Conservation (phyloP, 2,888 invertebrate genomes). For the Rotaria macrura region DNA sequence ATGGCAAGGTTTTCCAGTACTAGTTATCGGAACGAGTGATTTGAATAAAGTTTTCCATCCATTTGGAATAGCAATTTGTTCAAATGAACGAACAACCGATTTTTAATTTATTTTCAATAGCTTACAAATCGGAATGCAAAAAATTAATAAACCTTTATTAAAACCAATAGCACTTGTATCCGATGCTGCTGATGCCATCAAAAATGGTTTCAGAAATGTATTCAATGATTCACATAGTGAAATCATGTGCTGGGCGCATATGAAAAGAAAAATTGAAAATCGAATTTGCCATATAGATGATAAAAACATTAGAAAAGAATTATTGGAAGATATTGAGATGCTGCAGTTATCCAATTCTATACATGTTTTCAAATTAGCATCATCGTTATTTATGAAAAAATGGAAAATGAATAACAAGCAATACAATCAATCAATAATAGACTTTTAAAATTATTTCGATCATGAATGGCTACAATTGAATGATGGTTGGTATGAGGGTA, state of each 20-base stretch:
- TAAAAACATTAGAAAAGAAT: not conserved
- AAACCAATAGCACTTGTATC: constrained; percentile 23
- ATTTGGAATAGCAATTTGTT: constrained; percentile 23
- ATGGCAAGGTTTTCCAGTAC: constrained; percentile 20
- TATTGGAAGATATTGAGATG: not conserved
- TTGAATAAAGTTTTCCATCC: constrained; percentile 23
- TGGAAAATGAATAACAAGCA: constrained; percentile 21
- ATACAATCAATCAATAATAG: not conserved
- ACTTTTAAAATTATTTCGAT: constrained; percentile 10
- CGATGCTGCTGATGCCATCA: constrained; percentile 22
- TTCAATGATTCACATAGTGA: not conserved
- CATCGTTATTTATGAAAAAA: constrained; percentile 22
- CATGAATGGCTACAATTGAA: not conserved
- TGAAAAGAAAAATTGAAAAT: constrained; percentile 24
- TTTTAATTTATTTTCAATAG: constrained; percentile 25
- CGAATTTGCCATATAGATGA: not conserved
- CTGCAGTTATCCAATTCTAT: constrained; percentile 9
- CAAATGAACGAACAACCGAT: constrained; percentile 11
- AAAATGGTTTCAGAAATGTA: constrained; percentile 24
- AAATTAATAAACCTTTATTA: constrained; percentile 2
- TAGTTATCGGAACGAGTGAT: constrained; percentile 22
- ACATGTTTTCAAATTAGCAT: constrained; percentile 10
- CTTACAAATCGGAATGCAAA: constrained; percentile 8
- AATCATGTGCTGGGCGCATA: constrained; percentile 31
- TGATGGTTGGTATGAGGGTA: constrained; percentile 27